These are phyloP conservation scores for Brachypodius melanocephalos DNA, from an alignment of 2,113 vertebrate genomes.

Conservation along the genomic window DNA sequence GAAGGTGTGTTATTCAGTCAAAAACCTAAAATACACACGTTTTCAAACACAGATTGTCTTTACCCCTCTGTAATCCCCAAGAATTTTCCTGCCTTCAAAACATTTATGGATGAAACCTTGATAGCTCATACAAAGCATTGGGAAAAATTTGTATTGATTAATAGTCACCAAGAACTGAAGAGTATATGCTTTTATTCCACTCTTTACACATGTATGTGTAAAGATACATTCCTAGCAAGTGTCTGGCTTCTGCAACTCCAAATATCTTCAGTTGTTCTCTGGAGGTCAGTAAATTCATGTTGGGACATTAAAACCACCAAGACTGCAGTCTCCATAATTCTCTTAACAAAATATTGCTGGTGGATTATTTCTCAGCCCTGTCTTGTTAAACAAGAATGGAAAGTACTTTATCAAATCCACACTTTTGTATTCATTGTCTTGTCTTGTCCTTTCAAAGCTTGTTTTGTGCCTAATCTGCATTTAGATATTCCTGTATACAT, in stretches of 20 bases:
- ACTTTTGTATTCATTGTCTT: background rate
- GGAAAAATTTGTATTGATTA: background rate
- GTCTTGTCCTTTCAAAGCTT: background rate
- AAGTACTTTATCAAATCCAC: background rate
- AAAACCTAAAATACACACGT: background rate
- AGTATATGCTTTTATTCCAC: background rate
- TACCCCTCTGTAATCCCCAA: fast-evolving
- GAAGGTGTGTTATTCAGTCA: background rate
- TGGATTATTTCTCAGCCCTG: background rate
- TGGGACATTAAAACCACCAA: background rate
- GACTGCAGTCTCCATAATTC: background rate
- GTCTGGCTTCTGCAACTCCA: background rate
- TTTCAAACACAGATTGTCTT: background rate
- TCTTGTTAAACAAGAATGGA: background rate
- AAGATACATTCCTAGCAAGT: background rate
- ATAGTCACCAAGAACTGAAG: background rate
- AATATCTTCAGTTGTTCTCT: background rate
- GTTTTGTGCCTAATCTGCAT: background rate
- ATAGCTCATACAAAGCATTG: background rate
- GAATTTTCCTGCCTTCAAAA: background rate
- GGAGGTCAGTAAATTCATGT: background rate
- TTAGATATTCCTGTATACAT: background rate
- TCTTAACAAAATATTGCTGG: background rate
- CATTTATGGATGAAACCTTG: background rate
- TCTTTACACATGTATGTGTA: background rate